Evolutionary conservation across 2,113 vertebrate species (phyloP), one percentile per base, ranked within the genome.

Genomic region (Ctenodactylus gundi): DNA sequence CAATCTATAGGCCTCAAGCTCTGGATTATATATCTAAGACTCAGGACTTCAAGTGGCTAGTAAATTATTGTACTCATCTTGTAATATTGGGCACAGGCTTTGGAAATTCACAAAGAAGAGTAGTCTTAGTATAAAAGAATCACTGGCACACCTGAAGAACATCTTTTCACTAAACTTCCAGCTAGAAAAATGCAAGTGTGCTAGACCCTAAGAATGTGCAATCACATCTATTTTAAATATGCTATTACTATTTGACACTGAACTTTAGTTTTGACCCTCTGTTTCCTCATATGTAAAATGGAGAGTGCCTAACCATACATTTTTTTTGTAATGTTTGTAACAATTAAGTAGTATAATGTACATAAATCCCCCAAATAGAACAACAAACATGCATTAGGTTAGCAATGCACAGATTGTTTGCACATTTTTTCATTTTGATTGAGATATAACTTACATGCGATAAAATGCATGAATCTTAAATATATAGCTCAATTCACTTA

Each of bases 11-110:
- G 11, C 3, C 31, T 58, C 15, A 3, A 49, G 4, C 18, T 85
- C 85, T n/a, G 2, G 34, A 11, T 6, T 34, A 29, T 3, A 67
- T 27, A 67, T 27, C 64, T 34, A 25, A 76, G n/a, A 84, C 29
- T 34, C 5, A 2, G 72, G 18, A 41, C 57, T 17, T 91, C n/a
- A 31, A 25, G 0, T 9, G 1, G 21, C 55, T 14, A 18, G 7
- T 36, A 29, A 55, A 13, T 4, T 51, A 36, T 12, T 21, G 11
- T 10, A 12, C 25, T 70, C 23, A 58, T 64, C 34, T 77, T 18
- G n/a, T 36, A 18, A 57, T 17, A 31, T 15, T 23, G 34, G 75
- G 14, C 51, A 67, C 6, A 12, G 57, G 44, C 57, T 53, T 27
- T 14, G 31, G 31, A 67, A 17, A 62, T 14, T 11, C 4, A 4